A percentile compares a stretch with the other conserved stretches of the same genome.
phyloP scores from a whole-genome alignment of 2,888 invertebrate species.

The Phalera bucephala region DNA sequence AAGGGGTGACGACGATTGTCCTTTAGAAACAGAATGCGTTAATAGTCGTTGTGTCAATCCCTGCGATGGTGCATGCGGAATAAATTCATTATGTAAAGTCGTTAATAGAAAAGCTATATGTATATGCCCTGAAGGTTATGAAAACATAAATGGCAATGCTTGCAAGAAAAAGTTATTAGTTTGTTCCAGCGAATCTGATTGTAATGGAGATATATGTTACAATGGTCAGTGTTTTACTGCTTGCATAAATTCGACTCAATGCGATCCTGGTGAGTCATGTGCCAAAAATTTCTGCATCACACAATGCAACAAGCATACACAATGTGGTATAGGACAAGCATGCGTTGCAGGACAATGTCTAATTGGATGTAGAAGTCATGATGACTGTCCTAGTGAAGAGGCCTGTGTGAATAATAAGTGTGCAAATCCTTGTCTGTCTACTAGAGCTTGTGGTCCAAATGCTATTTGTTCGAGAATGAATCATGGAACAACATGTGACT shows the following conservation, averaged over 20 bases:
- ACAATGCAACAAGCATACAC: slow-evolving; percentile 91
- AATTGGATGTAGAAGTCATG: slow-evolving; percentile 92
- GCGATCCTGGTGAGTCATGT: slow-evolving; percentile 91
- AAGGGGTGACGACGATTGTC: slow-evolving; percentile 89
- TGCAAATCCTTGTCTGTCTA: slow-evolving; percentile 90
- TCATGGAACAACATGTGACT: slow-evolving; percentile 90
- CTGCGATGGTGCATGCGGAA: slow-evolving; percentile 91
- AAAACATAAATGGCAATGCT: slow-evolving; percentile 84
- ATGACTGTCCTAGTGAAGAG: slow-evolving; percentile 89
- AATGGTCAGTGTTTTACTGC: slow-evolving; percentile 93
- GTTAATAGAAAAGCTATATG: slow-evolving; percentile 90
- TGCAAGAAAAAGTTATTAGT: slow-evolving; percentile 87
- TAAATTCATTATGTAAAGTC: slow-evolving; percentile 92
- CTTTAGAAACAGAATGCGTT: slow-evolving; percentile 87
- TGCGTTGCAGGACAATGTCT: slow-evolving; percentile 91
- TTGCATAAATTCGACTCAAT: slow-evolving; percentile 90
- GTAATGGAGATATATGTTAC: slow-evolving; percentile 90
- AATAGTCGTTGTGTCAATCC: slow-evolving; percentile 90
- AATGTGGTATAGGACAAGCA: slow-evolving; percentile 91
- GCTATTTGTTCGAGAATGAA: slow-evolving; percentile 89
- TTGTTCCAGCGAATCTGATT: slow-evolving; percentile 89
- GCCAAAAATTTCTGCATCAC: slow-evolving; percentile 89
- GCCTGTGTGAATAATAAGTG: slow-evolving; percentile 94
- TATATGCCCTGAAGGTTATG: slow-evolving; percentile 89
- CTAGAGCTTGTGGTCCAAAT: slow-evolving; percentile 92